Conservation (phyloP, 1,140 invertebrate genomes). For the Euura saliciscinereae region DNA sequence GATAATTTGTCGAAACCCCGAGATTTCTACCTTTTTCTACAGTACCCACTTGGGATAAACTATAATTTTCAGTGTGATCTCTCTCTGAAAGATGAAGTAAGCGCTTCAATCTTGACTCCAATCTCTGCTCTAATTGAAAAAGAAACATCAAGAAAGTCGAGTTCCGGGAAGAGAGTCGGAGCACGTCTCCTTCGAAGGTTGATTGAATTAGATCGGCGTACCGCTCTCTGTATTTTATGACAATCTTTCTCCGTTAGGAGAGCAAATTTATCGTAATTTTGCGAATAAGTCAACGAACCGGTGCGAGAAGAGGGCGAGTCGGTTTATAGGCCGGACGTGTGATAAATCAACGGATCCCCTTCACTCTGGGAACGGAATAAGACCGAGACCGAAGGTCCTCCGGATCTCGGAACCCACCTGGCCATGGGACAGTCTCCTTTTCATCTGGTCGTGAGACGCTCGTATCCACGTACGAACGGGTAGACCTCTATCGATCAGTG, state of each 20-base stretch:
- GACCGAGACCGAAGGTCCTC: neutral
- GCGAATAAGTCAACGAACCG: neutral
- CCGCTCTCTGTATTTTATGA: conserved; percentile 36
- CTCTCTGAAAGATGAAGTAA: too few species aligned
- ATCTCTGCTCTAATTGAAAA: too few species aligned
- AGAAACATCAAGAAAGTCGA: too few species aligned
- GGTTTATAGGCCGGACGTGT: conserved; percentile 12
- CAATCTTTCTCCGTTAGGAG: conserved; percentile 56
- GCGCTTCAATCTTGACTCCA: too few species aligned
- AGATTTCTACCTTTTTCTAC: too few species aligned
- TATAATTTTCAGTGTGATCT: too few species aligned
- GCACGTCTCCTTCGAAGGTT: too few species aligned
- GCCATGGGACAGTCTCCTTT: neutral
- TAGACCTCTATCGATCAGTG: neutral
- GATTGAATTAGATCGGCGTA: too few species aligned
- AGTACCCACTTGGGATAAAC: too few species aligned
- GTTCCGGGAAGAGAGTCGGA: too few species aligned
- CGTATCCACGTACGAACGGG: neutral
- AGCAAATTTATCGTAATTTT: conserved; percentile 40
- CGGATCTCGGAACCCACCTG: neutral
- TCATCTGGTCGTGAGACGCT: neutral
- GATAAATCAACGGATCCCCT: conserved; percentile 17
- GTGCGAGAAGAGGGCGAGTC: neutral
- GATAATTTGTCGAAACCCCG: too few species aligned
- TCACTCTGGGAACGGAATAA: conserved; percentile 8